Percentiles rank a stretch among this genome's conserved stretches.
phyloP scores from a whole-genome alignment of 2,888 invertebrate genomes.

The Melieria picta region DNA sequence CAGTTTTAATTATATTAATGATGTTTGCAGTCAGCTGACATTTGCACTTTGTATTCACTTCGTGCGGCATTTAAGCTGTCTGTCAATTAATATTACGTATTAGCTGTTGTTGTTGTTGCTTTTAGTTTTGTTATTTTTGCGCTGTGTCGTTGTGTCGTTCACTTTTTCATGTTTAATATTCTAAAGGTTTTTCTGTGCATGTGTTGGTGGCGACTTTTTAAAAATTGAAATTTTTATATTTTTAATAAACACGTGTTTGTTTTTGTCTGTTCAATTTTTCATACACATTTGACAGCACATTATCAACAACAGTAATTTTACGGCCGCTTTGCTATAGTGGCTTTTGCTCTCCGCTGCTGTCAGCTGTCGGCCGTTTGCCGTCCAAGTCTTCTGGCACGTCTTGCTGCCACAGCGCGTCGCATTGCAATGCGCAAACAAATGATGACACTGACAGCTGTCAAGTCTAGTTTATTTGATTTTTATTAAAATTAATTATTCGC shows the following conservation, averaged over 20 bases:
- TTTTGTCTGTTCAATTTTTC: constrained; percentile 49
- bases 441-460: constrained; percentile 51
- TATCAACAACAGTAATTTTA: constrained; percentile 52
- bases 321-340: constrained; percentile 17
- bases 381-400: constrained; percentile 5
- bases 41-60: constrained; percentile 53
- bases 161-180: constrained; percentile 6
- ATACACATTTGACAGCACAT: constrained; percentile 58
- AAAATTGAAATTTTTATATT: constrained; percentile 5
- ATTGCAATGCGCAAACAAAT: constrained; percentile 45
- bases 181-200: not conserved
- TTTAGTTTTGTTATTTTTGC: not conserved
- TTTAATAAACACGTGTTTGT: constrained; percentile 18
- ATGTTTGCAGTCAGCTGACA: constrained; percentile 61
- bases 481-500: constrained; percentile 62
- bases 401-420: constrained; percentile 25
- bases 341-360: constrained; percentile 20
- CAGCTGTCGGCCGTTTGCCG: constrained; percentile 24
- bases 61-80: constrained; percentile 20
- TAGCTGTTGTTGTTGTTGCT: not conserved
- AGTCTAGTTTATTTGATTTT: constrained; percentile 63
- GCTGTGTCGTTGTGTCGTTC: not conserved
- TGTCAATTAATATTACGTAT: constrained; percentile 25
- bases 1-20: constrained; percentile 62
- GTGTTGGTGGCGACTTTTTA: constrained; percentile 13